These are phyloP conservation scores for Apostichopus leukothele DNA, from an alignment of 53 echinoderm and acorn worm genomes.

Conservation along the genomic window DNA sequence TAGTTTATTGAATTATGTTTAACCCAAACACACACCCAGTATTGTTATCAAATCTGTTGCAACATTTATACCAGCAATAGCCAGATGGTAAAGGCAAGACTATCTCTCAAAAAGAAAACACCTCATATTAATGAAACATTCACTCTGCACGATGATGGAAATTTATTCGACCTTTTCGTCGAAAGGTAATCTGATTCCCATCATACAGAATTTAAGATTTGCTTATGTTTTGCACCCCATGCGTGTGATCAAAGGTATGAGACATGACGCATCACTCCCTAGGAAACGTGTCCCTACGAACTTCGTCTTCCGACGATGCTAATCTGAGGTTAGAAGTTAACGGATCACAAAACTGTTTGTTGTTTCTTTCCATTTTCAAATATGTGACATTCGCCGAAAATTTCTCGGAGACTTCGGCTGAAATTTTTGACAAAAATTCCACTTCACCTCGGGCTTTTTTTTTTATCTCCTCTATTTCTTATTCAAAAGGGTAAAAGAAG, in stretches of 20 bases:
- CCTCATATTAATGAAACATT: no score
- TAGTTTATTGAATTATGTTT: no score
- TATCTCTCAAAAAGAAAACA: no score
- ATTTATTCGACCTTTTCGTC: constrained; percentile 9
- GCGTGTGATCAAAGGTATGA: neutral
- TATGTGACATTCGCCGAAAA: constrained; percentile 27
- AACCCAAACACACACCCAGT: no score
- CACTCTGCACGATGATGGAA: neutral
- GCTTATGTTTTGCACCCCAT: neutral
- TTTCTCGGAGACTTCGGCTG: constrained; percentile 7
- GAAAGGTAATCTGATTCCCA: neutral
- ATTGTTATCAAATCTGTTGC: no score
- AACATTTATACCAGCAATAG: no score
- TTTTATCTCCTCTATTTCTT: constrained; percentile 14
- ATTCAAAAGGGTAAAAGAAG: constrained; percentile 36
- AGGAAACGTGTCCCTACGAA: neutral
- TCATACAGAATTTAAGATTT: neutral
- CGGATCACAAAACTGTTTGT: neutral
- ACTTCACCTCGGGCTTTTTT: constrained; percentile 31
- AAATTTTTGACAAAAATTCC: constrained; percentile 40
- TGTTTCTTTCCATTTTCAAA: neutral
- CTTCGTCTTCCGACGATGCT: neutral
- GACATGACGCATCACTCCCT: neutral
- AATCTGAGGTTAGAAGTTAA: neutral
- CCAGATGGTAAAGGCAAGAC: no score